phyloP scores from a whole-genome alignment of 2,888 invertebrate species.

The Isoperla grammatica region DNA sequence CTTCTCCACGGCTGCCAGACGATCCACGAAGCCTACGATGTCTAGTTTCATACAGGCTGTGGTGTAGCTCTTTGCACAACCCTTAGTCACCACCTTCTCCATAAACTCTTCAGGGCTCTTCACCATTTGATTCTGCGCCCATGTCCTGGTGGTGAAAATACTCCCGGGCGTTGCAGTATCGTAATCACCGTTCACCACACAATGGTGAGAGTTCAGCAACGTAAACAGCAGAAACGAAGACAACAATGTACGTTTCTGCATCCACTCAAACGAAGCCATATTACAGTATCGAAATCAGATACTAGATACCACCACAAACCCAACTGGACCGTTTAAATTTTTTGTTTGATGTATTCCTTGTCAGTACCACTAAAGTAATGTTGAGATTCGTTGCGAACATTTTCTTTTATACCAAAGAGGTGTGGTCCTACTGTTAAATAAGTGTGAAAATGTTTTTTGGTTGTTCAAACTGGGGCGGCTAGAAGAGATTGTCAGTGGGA shows the following conservation, averaged over 20 bases:
- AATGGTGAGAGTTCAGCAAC: neutral
- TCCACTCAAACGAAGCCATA: no score
- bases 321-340: no score
- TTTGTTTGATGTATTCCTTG: no score
- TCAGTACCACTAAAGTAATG: no score
- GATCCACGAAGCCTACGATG: constrained; percentile 68
- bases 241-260: no score
- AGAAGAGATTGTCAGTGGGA: no score
- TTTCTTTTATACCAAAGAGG: no score
- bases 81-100: constrained; percentile 21
- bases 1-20: constrained; percentile 59
- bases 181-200: neutral
- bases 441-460: constrained; percentile 13
- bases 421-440: neutral
- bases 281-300: no score
- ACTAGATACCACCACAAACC: no score
- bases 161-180: constrained; percentile 3
- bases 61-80: constrained; percentile 53
- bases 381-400: no score
- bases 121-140: constrained; percentile 2
- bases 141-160: constrained; percentile 4
- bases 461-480: no score
- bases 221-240: no score
- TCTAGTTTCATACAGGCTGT: constrained; percentile 74
- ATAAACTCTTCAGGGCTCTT: constrained; percentile 21